Base-by-base conservation (phyloP, 2,888 invertebrate genomes). In the Acanthosoma haemorrhoidale region DNA sequence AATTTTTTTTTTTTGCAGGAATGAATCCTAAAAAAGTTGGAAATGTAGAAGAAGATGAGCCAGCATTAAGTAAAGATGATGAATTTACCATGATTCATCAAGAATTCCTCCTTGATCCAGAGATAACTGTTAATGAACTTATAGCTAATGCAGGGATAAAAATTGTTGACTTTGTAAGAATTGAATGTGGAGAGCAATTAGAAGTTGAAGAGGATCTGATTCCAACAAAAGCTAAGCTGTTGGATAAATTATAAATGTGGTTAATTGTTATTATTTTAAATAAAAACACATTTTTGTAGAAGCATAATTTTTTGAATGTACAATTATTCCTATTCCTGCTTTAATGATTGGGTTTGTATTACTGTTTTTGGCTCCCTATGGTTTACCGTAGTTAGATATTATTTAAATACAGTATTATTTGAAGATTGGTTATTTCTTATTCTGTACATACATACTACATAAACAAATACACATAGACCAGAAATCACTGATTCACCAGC, bases 71-170 rank as follows among this genome's bases (percentile, higher is more conserved):
- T 58, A 66, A 73, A 70, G 70, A 75, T 32, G 89, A 92, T 58
- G 95, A 95, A 82, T 85, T 84, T 0, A 86, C 87, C 76, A 84
- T 96, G 73, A 87, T 96, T 71, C 87, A 87, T 79, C 96, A 97
- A 80, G 94, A 95, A 77, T 96, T 89, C 80, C 81, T 96, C 39
- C 79, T 93, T 21, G 92, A 96, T 78, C 87, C 92, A 0, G 84
- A 84, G 13, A 79, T 86, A 39, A 89, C 86, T 4, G 89, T 96
- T 0, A 86, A 87, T 16, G 74, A 76, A 68, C 72, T 77, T 15
- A 63, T 75, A 11, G 60, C 71, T 9, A 74, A 75, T 16, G 70
- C 73, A n/a, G 74, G 73, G 0, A 74, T 77, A 5, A 69, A 71
- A 25, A 58, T 76, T 34, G 77, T 92, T 8, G 92, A 94, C 80